Evolutionary conservation across 2,113 vertebrate genomes (phyloP), one percentile per base, ranked within the genome.

Genomic region (Garra rufa): DNA sequence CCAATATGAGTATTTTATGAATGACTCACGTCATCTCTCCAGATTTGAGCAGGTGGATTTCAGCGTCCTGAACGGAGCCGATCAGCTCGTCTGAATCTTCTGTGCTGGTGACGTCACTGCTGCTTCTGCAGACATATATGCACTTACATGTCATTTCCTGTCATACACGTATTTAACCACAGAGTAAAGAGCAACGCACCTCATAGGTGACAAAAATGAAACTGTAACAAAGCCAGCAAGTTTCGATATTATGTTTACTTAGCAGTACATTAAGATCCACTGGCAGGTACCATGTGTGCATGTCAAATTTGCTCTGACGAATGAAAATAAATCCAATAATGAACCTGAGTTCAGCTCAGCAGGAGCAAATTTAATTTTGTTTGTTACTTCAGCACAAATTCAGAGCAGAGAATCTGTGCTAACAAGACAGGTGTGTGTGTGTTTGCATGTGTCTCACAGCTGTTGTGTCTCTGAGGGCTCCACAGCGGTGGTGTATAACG

Each of bases 21-120:
- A 15, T 55, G 75, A 93, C 97, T 95, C 91, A 99, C 98, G 96
- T 99, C 75, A 97, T 92, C 81, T 99, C 97, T 90, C 96, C 98
- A 1, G 96, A 96, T 90, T 96, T 98, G 77, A 98, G 92, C 90
- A 99, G 89, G 91, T 95, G 95, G 90, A 98, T 96, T 86, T 99
- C 98, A 19, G 96, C 92, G 67, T 99, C 97, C 91, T 98, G 98
- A 28, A 95, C 93, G 7, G 95, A 30, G 1, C 94, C 89, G 52
- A 80, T 78, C 76, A 92, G 65, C 81, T 96, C 95, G 52, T 97
- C 96, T 0, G 92, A 59, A 17, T 97, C 96, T 82, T 98, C 96
- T 0, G 94, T 90, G 2, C 26, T 70, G 21, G 94, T 91, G 9
- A 94, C 73, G 5, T 95, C 96, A 87, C 91, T 95, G 14, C 91